These are phyloP conservation scores for Sebastes baramenuke DNA, from an alignment of 2,797 vertebrate genomes.

Conservation along the genomic window DNA sequence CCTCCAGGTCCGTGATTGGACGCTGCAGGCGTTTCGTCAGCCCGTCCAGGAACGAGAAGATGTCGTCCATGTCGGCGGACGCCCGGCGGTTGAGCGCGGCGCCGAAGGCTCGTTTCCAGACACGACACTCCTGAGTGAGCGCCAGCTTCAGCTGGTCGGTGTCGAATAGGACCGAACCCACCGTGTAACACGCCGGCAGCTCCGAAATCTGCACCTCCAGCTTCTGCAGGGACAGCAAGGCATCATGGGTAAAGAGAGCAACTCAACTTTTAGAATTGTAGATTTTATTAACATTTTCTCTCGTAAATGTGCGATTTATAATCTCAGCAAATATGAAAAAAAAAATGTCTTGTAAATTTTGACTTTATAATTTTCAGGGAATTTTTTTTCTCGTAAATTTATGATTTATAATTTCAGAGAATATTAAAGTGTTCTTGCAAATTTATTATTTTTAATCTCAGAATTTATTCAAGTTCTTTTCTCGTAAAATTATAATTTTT, in stretches of 20 bases:
- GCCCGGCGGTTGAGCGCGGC: constrained; percentile 80
- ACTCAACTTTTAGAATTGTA: not conserved
- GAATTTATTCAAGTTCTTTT: no score
- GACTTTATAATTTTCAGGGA: no score
- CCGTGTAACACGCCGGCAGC: constrained; percentile 69
- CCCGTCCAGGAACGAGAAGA: constrained; percentile 82
- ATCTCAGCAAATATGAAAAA: no score
- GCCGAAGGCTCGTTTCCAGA: constrained; percentile 84
- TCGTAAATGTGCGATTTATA: no score
- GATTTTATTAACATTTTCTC: no score
- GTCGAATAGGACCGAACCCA: constrained; percentile 77
- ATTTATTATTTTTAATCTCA: no score
- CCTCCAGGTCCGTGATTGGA: constrained; percentile 84
- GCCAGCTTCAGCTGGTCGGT: constrained; percentile 82
- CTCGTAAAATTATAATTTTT: no score
- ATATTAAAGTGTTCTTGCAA: no score
- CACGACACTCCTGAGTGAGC: constrained; percentile 82
- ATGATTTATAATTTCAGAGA: no score
- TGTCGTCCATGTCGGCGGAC: constrained; percentile 76
- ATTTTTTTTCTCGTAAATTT: no score
- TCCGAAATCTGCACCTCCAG: constrained; percentile 83
- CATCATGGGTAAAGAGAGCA: not conserved
- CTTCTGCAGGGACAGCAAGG: constrained; percentile 62
- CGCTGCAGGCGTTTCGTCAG: constrained; percentile 82
- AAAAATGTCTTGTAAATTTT: no score